Evolutionary conservation across 2,888 invertebrate species (phyloP).

Genomic region (Cyaniris semiargus): DNA sequence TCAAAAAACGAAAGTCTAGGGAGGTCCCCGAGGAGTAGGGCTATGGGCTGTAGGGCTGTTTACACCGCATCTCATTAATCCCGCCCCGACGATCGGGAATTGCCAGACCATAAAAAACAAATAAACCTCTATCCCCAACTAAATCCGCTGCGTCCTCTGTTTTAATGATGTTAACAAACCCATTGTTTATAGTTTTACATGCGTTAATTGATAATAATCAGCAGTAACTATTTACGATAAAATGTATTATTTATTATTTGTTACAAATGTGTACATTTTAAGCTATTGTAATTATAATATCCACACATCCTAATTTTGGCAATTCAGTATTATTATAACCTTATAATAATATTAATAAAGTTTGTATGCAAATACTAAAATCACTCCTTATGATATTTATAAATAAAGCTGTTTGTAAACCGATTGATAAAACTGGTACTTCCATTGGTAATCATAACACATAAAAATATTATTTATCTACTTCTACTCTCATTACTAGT

Average conservation of each 20-base stretch:
- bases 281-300: too few relatives aligned
- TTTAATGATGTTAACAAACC: slow-evolving; percentile 23
- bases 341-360: too few relatives aligned
- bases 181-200: slow-evolving; percentile 11
- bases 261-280: neutral
- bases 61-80: slow-evolving; percentile 72
- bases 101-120: slow-evolving; percentile 67
- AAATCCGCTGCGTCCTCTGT: slow-evolving; percentile 33
- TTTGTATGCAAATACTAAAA: too few relatives aligned
- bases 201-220: slow-evolving; percentile 1
- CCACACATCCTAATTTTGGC: neutral
- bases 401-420: too few relatives aligned
- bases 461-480: too few relatives aligned
- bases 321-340: neutral
- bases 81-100: slow-evolving; percentile 50
- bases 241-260: neutral
- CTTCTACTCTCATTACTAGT: too few relatives aligned
- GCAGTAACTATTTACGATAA: neutral
- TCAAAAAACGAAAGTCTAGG: slow-evolving; percentile 47
- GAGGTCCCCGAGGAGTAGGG: slow-evolving; percentile 61
- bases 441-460: too few relatives aligned
- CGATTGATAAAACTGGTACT: too few relatives aligned
- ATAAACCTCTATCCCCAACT: slow-evolving; percentile 54
- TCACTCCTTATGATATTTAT: too few relatives aligned
- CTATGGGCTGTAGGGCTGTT: slow-evolving; percentile 47